Evolutionary conservation across 2,113 vertebrate genomes (phyloP), one percentile per base, ranked within the genome.

Genomic region (Hystrix cristata): DNA sequence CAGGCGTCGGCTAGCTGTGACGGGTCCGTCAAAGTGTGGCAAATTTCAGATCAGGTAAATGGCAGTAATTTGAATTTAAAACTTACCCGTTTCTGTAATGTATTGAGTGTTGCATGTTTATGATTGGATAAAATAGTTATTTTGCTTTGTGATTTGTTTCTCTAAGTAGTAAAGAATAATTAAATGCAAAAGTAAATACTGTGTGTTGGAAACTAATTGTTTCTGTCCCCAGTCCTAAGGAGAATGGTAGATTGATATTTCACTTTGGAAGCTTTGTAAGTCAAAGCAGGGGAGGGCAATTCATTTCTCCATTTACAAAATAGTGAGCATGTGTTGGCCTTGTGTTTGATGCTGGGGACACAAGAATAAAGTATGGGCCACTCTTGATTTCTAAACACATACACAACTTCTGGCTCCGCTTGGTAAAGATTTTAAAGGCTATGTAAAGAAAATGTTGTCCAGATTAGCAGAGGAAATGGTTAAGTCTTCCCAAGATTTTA

Each of bases 1-100:
- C 90, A 99, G 99, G 99, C 99, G 21, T 99, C 99, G 0, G 98
- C 99, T 21, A 99, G 99, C 98, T 99, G 99, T 95, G 99, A 99
- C 29, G 99, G 99, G 48, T 99, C 99, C 55, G 99, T 99, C 38
- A 98, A 98, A 90, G 99, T 99, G 3, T 99, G 99, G 99, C 99
- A 98, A 59, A 99, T 99, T 2, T 98, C 99, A 94, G 98, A 99
- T 94, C 99, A 99, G 99, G 99, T 99, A 98, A 95, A 90, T 53
- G 83, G 83, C 55, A 87, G n/a, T 60, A 60, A 31, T 90, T 96
- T 95, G 18, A 74, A 94, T 84, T 94, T 89, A 92, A 96, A 86
- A 79, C 69, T 81, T 31, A 51, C 19, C 64, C 19, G 34, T 79
- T 94, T 87, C 25, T 38, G 3, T 93, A 23, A 57, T 90, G 59